These are phyloP conservation scores for Tinea trinotella DNA, from an alignment of 2,888 invertebrate species.

Conservation along the genomic window DNA sequence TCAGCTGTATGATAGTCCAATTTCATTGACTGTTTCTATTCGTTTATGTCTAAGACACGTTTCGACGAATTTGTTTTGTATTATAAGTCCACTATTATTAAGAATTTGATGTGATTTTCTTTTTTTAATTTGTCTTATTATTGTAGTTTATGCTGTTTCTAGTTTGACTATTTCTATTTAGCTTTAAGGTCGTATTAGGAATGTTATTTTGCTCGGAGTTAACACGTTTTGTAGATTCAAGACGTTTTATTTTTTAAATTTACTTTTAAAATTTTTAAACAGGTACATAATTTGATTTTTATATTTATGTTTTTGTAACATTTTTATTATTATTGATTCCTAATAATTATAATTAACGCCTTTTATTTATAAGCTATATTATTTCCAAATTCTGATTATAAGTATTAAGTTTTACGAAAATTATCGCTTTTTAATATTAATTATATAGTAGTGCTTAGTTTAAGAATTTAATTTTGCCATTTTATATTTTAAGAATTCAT, in stretches of 20 bases:
- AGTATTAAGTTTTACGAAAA: background rate
- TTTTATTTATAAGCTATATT: too few relatives aligned
- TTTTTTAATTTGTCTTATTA: background rate
- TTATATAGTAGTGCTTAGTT: conserved; percentile 22
- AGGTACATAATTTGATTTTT: too few relatives aligned
- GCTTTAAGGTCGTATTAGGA: background rate
- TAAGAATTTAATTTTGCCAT: conserved; percentile 41
- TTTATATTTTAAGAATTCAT: conserved; percentile 33
- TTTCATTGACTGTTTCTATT: background rate
- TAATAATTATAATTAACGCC: background rate
- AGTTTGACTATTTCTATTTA: conserved; percentile 4
- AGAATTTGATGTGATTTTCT: conserved; percentile 9
- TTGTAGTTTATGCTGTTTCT: conserved; percentile 1
- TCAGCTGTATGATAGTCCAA: background rate
- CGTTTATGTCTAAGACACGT: conserved; percentile 14
- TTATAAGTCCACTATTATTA: conserved; percentile 10
- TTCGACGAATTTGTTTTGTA: conserved; percentile 14
- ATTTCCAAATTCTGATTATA: background rate
- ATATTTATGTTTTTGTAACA: too few relatives aligned
- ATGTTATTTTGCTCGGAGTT: background rate
- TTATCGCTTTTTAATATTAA: background rate
- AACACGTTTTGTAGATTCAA: too few relatives aligned
- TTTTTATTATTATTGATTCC: background rate
- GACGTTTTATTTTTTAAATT: too few relatives aligned
- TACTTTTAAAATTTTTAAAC: too few relatives aligned